Base-by-base conservation (phyloP, 2,888 invertebrate genomes). In the Calameuta filiformis region DNA sequence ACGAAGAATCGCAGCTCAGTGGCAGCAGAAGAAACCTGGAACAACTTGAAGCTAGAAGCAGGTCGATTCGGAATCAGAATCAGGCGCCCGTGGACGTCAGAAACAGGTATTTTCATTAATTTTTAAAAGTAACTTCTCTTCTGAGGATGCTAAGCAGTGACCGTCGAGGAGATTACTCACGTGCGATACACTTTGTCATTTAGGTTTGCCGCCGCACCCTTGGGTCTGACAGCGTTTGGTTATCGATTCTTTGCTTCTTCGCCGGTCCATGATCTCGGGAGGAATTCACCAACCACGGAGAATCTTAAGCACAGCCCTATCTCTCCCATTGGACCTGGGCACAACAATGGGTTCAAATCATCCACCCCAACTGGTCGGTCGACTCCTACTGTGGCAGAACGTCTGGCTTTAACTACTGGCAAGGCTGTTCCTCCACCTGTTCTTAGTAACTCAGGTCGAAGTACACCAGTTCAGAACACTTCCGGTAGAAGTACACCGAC, bases 221-320 rank as follows among this genome's bases (percentile, higher is more conserved):
- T 89, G 69, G 87, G 88, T 35, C 79, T 89, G 68, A 86, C 88
- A 40, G 90, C 89, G 30, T 80, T 90, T 69, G 91, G 91, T 40
- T 91, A 91, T 85, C 89, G 90, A 81, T 89, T 90, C 79, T 89
- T 90, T 80, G 90, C 90, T 73, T 89, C 90, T 73, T 89, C 91
- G 23, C 87, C 89, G 37, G 82, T 86, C 31, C 85, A 85, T 74
- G 86, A 86, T 68, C 80, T 82, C 31, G 83, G 82, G 75, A 83
- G 81, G 79, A 89, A 85, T 78, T 83, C 87, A 35, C 79, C 83
- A 11, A 81, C 79, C 68, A 80, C 82, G 37, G 85, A 88, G 76
- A 82, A 83, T 75, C 77, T 88, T 23, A 87, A 84, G 69, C 85
- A 87, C 78, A 83, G 86, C 76, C 83, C 88, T 78, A 85, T 91